Percentiles rank a stretch among this genome's conserved stretches.
Evolutionary conservation across 2,888 invertebrate genomes (phyloP).

Genomic region (Aleiodes leptofemur): DNA sequence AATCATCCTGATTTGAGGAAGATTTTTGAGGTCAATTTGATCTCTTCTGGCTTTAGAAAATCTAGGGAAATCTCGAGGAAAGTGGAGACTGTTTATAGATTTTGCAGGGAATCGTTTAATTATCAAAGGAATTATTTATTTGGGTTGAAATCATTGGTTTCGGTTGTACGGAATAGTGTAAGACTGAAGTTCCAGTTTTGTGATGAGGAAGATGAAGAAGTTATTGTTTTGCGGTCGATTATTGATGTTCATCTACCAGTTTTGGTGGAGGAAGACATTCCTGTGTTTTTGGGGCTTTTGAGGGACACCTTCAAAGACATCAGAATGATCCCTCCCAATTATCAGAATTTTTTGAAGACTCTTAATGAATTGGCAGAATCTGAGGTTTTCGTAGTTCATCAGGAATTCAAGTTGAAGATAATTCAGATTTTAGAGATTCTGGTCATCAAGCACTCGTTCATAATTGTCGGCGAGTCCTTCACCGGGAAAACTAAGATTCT

Average conservation of each 20-base stretch:
- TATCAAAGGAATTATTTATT: conserved; percentile 78
- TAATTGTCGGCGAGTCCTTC: conserved; percentile 77
- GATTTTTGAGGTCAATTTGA: conserved; percentile 79
- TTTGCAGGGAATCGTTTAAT: conserved; percentile 77
- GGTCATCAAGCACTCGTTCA: conserved; percentile 78
- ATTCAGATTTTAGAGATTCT: conserved; percentile 80
- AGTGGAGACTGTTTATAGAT: conserved; percentile 77
- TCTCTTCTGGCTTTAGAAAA: conserved; percentile 78
- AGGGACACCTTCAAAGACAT: conserved; percentile 78
- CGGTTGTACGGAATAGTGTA: conserved; percentile 77
- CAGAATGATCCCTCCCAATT: conserved; percentile 74
- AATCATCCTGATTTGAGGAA: conserved; percentile 79
- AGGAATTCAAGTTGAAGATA: conserved; percentile 77
- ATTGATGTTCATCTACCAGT: conserved; percentile 79
- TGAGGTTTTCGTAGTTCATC: conserved; percentile 75
- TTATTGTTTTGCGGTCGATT: conserved; percentile 78
- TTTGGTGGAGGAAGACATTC: conserved; percentile 77
- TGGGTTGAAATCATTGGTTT: conserved; percentile 78
- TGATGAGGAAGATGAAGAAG: conserved; percentile 76
- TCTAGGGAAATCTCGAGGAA: conserved; percentile 77
- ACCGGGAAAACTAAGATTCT: conserved; percentile 78
- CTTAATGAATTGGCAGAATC: conserved; percentile 67
- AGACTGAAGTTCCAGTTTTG: conserved; percentile 78
- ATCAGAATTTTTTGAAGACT: conserved; percentile 74
- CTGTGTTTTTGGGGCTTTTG: conserved; percentile 76